These are phyloP conservation scores for Trididemnum miniatum DNA, from an alignment of 23 tunicate species.

Conservation along the genomic window DNA sequence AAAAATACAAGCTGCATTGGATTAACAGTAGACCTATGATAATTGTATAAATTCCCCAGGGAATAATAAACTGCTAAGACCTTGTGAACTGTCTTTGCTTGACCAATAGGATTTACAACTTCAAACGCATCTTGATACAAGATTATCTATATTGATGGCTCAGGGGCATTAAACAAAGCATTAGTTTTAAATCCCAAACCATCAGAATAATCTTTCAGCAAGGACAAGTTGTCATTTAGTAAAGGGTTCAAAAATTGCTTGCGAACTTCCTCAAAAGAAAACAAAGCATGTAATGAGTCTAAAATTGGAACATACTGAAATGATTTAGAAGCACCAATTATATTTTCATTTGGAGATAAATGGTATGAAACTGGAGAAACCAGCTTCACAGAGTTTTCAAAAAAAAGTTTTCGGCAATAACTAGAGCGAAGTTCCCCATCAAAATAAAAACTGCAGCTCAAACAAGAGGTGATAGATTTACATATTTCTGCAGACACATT, in stretches of 20 bases:
- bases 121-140: constrained; percentile 27
- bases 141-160: not conserved
- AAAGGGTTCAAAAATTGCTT: constrained; percentile 37
- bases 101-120: constrained; percentile 33
- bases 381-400: not conserved
- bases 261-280: not conserved
- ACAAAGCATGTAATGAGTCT: constrained; percentile 14
- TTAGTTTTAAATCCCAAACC: not conserved
- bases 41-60: constrained; percentile 24
- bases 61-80: constrained; percentile 35
- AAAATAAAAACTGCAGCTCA: not conserved
- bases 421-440: not conserved
- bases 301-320: constrained; percentile 40
- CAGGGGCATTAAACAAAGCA: not conserved
- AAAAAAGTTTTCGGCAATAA: not conserved
- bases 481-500: not conserved
- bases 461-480: not conserved
- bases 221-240: not conserved
- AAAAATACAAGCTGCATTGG: constrained; percentile 36
- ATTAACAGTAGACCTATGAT: constrained; percentile 31
- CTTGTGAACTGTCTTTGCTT: constrained; percentile 28
- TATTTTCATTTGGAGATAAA: not conserved
- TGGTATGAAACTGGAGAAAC: constrained; percentile 6
- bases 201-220: not conserved
- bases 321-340: not conserved